phyloP scores from a whole-genome alignment of 2,888 invertebrate species.

The Entomobrya proxima region DNA sequence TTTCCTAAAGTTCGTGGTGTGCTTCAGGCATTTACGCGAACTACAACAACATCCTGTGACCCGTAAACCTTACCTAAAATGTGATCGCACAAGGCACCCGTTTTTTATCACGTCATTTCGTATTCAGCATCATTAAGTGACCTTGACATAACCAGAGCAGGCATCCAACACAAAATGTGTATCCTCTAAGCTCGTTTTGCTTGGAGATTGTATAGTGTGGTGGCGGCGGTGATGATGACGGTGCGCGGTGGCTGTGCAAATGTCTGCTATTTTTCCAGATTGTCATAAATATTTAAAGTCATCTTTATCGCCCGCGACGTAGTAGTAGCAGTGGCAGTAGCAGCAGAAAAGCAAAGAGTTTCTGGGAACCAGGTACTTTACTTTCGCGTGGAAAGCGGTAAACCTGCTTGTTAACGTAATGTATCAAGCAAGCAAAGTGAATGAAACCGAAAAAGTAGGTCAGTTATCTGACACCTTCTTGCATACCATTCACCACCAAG shows the following conservation, averaged over 20 bases:
- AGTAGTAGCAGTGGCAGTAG: background rate
- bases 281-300: conserved; percentile 39
- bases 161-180: background rate
- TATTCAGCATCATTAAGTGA: background rate
- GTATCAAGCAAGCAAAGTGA: background rate
- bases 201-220: background rate
- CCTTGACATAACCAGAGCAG: background rate
- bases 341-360: background rate
- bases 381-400: background rate
- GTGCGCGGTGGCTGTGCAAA: background rate
- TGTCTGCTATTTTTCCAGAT: background rate
- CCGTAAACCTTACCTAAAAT: background rate
- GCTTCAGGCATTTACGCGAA: background rate
- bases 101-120: background rate
- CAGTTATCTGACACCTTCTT: background rate
- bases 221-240: background rate
- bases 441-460: background rate
- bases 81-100: background rate
- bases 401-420: background rate
- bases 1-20: too few relatives aligned
- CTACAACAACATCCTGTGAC: background rate
- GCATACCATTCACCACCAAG: background rate
- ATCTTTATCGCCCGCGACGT: background rate
- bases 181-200: background rate
- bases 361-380: background rate